phyloP scores from a whole-genome alignment of 1,140 invertebrate species.

The Oedothorax gibbosus region DNA sequence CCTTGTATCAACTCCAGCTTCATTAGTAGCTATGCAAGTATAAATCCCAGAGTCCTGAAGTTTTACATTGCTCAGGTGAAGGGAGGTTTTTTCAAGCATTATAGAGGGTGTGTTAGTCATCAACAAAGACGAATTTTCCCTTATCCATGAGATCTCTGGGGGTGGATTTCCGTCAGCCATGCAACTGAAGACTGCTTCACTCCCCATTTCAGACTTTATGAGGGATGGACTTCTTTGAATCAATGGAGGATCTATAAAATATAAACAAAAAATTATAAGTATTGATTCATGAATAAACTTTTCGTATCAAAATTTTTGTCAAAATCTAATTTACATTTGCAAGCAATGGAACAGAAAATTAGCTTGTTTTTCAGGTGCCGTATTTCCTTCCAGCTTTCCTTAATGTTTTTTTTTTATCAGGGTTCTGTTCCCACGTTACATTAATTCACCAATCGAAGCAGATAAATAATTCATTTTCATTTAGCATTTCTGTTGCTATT shows the following conservation, averaged over 20 bases:
- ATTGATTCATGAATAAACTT: too few relatives aligned
- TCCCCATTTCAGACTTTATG: conserved; percentile 23
- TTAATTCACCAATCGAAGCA: too few relatives aligned
- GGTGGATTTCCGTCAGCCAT: conserved; percentile 21
- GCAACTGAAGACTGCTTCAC: conserved; percentile 24
- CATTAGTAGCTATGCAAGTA: conserved; percentile 65
- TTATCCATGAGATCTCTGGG: conserved; percentile 56
- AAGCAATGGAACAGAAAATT: too few relatives aligned
- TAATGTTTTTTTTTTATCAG: too few relatives aligned
- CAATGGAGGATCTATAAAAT: conserved; percentile 37
- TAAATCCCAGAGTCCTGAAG: conserved; percentile 64
- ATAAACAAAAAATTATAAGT: not conserved
- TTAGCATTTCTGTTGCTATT: too few relatives aligned
- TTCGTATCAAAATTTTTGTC: too few relatives aligned
- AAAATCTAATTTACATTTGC: too few relatives aligned
- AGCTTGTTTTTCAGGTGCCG: too few relatives aligned
- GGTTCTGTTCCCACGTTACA: too few relatives aligned
- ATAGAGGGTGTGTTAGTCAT: not conserved
- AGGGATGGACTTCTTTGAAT: conserved; percentile 21
- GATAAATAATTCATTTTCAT: too few relatives aligned
- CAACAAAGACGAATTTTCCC: conserved; percentile 7
- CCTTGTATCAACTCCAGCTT: conserved; percentile 62
- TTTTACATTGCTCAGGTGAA: conserved; percentile 43
- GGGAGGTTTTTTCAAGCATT: conserved; percentile 13
- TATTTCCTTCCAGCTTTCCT: too few relatives aligned